These are phyloP conservation scores for Neodiprion virginianus DNA, from an alignment of 1,140 invertebrate genomes.

Conservation along the genomic window DNA sequence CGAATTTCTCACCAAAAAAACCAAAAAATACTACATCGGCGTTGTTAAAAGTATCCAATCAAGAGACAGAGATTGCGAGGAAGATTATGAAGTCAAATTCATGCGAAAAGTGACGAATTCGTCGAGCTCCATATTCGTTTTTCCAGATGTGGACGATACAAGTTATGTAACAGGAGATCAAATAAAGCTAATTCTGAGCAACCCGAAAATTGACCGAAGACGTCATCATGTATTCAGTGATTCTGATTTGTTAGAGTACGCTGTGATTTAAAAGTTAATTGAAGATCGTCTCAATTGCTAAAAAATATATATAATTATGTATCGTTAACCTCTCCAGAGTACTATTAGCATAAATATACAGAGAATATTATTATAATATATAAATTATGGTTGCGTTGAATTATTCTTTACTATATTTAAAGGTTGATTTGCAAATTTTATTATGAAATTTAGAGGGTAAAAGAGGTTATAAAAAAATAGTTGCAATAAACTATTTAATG, in stretches of 20 bases:
- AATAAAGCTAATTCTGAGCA: neutral
- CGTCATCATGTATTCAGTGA: neutral
- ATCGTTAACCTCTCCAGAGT: too few relatives aligned
- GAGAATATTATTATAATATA: too few relatives aligned
- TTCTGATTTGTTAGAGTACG: neutral
- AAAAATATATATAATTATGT: too few relatives aligned
- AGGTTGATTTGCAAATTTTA: too few relatives aligned
- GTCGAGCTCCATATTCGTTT: neutral
- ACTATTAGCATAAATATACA: too few relatives aligned
- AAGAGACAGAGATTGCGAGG: neutral
- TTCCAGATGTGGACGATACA: constrained; percentile 4
- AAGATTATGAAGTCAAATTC: neutral
- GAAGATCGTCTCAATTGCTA: too few relatives aligned
- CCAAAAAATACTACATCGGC: neutral
- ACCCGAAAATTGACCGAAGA: neutral
- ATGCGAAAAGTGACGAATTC: constrained; percentile 7
- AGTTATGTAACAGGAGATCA: neutral
- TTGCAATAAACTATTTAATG: too few relatives aligned
- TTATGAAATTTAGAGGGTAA: too few relatives aligned
- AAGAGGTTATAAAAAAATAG: too few relatives aligned
- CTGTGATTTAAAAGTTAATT: too few relatives aligned
- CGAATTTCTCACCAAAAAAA: neutral
- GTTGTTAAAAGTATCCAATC: constrained; percentile 5
- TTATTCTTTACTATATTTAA: too few relatives aligned
- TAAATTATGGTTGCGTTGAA: too few relatives aligned